Conservation (phyloP, 2,888 invertebrate genomes). For the Ditula angustiorana region DNA sequence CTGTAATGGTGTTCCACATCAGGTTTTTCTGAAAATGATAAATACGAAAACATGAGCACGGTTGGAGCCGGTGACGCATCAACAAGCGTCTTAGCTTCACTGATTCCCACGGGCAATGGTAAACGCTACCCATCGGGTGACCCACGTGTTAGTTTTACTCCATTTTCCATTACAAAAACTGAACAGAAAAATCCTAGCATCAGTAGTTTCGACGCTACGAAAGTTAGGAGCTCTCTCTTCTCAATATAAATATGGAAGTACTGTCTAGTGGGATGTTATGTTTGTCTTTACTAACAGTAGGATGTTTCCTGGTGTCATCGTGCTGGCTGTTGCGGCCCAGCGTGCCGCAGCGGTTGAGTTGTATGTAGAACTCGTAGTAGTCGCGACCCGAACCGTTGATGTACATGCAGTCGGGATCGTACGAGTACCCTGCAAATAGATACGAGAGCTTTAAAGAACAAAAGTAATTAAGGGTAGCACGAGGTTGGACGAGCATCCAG, state of each 20-base stretch:
- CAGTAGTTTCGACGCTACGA: too few species aligned
- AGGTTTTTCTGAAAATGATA: constrained; percentile 93
- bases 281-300: constrained; percentile 88
- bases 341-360: constrained; percentile 96
- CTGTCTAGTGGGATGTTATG: constrained; percentile 36
- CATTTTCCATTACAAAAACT: too few species aligned
- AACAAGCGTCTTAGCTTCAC: too few species aligned
- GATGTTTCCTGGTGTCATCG: constrained; percentile 93
- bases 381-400: constrained; percentile 96
- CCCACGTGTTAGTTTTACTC: too few species aligned
- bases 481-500: too few species aligned
- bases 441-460: too few species aligned
- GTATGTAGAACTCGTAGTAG: constrained; percentile 97
- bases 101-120: too few species aligned
- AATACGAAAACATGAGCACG: not conserved
- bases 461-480: too few species aligned
- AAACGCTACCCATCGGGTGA: too few species aligned
- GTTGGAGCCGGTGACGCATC: too few species aligned
- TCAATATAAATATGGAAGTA: not conserved
- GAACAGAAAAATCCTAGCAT: too few species aligned
- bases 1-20: constrained; percentile 98
- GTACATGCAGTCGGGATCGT: constrained; percentile 97
- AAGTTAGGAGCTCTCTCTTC: too few species aligned
- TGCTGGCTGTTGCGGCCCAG: constrained; percentile 94
- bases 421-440: constrained; percentile 92